phyloP scores from a whole-genome alignment of 2,113 vertebrate genomes.

The Podarcis cretensis region DNA sequence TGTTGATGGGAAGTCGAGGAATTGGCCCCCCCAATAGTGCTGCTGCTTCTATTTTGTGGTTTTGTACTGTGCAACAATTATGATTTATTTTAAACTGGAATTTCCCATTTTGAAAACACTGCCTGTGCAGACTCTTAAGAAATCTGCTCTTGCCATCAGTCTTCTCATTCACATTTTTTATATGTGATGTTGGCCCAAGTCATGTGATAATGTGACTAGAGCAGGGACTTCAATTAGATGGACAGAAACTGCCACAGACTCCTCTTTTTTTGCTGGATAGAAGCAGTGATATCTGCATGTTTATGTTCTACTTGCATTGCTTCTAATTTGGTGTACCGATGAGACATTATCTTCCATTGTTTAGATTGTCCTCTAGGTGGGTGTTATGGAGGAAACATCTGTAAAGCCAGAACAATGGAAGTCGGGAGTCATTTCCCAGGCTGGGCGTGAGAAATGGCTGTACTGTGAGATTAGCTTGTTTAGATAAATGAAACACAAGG shows the following conservation, averaged over 20 bases:
- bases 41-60: background rate
- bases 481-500: constrained; percentile 28
- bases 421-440: constrained; percentile 66
- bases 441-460: constrained; percentile 50
- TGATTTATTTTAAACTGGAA: background rate
- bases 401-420: constrained; percentile 71
- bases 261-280: background rate
- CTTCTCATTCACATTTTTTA: background rate
- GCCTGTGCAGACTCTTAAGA: background rate
- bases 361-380: constrained; percentile 47
- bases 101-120: too few species aligned
- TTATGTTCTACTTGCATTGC: background rate
- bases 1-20: background rate
- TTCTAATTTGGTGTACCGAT: constrained; percentile 32
- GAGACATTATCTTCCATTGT: constrained; percentile 47
- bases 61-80: background rate
- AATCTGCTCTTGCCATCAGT: background rate
- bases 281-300: background rate
- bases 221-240: background rate
- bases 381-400: constrained; percentile 79
- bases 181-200: background rate
- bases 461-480: constrained; percentile 48
- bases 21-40: background rate
- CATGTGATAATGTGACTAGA: too few species aligned
- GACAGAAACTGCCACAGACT: background rate